These are phyloP conservation scores for Fulmarus glacialis DNA, from an alignment of 2,113 vertebrate genomes.

Conservation along the genomic window DNA sequence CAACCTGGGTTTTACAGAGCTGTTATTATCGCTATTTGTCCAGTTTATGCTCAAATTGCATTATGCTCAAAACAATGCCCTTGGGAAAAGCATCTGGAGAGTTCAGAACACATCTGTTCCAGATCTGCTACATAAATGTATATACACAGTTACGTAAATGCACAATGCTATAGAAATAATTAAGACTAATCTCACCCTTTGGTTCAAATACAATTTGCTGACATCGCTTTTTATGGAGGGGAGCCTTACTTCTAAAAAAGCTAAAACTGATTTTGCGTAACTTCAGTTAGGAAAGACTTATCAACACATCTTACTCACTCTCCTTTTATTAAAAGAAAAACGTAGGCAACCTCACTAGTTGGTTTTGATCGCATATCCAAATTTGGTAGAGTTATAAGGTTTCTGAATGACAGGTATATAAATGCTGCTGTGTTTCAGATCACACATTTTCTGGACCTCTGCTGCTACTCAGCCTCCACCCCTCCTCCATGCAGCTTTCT, in stretches of 20 bases:
- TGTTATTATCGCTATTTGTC: neutral
- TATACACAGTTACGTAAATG: neutral
- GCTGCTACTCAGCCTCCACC: neutral
- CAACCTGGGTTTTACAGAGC: neutral
- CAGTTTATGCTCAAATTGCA: neutral
- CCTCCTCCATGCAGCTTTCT: slow-evolving; percentile 29
- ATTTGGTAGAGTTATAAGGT: neutral
- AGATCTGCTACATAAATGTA: neutral
- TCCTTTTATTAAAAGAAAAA: slow-evolving; percentile 43
- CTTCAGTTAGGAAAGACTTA: neutral
- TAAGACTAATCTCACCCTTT: neutral
- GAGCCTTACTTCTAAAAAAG: neutral
- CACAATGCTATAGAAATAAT: neutral
- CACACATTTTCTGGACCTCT: slow-evolving; percentile 25
- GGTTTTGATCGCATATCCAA: neutral
- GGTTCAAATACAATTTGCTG: neutral
- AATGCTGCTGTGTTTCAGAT: neutral
- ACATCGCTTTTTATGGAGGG: neutral
- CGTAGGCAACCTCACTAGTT: neutral
- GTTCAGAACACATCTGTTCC: neutral
- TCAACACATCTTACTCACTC: neutral
- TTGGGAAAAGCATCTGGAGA: neutral
- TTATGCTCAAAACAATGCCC: neutral
- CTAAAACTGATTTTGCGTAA: neutral
- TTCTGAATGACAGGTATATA: slow-evolving; percentile 36